phyloP scores from a whole-genome alignment of 2,888 invertebrate species.

The Isoperla grammatica region DNA sequence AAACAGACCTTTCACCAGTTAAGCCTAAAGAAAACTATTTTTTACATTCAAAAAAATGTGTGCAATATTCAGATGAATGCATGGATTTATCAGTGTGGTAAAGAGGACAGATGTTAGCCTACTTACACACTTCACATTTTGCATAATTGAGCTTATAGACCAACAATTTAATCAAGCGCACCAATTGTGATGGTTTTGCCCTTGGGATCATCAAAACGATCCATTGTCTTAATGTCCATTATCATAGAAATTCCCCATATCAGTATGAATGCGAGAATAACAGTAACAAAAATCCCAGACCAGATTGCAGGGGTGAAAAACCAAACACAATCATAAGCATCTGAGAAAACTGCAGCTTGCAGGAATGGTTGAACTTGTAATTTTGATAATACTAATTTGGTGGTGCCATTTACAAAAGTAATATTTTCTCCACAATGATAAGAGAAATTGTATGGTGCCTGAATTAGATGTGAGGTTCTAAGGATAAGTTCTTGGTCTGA shows the following conservation, averaged over 20 bases:
- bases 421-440: constrained; percentile 36
- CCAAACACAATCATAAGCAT: constrained; percentile 81
- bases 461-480: constrained; percentile 24
- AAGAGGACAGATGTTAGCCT: neutral
- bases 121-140: neutral
- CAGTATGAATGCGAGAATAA: constrained; percentile 72
- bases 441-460: constrained; percentile 34
- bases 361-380: constrained; percentile 33
- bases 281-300: constrained; percentile 78
- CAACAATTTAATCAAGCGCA: constrained; percentile 57
- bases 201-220: constrained; percentile 97
- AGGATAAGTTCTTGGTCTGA: neutral
- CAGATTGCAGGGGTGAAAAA: constrained; percentile 90
- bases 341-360: constrained; percentile 49
- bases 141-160: too few relatives aligned
- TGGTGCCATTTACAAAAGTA: constrained; percentile 22
- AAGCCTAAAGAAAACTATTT: too few relatives aligned
- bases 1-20: too few relatives aligned
- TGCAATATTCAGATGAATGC: neutral
- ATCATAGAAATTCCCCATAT: constrained; percentile 86
- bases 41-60: too few relatives aligned
- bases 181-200: constrained; percentile 89
- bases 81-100: neutral
- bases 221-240: constrained; percentile 93
- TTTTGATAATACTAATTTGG: constrained; percentile 27